These are phyloP conservation scores for Enteromius thamalakanensis DNA, from an alignment of 2,797 vertebrate species.

Conservation along the genomic window DNA sequence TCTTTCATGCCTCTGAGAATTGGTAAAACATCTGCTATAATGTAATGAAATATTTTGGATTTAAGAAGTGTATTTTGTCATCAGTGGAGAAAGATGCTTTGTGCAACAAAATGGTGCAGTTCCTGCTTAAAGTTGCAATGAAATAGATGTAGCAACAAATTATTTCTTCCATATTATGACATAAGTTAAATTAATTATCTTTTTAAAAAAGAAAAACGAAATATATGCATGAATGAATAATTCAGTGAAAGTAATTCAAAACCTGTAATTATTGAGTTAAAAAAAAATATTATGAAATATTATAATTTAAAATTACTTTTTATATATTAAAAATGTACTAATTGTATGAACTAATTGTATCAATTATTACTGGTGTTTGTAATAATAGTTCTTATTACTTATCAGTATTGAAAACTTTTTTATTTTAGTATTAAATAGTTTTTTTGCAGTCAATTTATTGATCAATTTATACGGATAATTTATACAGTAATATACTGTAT, in stretches of 20 bases:
- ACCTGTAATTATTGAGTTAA: background rate
- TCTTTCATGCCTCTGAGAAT: background rate
- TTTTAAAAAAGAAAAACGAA: background rate
- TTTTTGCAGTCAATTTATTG: background rate
- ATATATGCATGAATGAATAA: background rate
- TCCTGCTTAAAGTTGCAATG: background rate
- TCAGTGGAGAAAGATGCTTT: background rate
- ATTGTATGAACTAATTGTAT: background rate
- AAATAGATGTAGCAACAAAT: background rate
- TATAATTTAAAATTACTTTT: background rate
- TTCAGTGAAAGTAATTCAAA: background rate
- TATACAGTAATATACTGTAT: no score
- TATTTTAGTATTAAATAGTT: background rate
- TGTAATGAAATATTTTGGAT: background rate
- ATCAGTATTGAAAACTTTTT: background rate
- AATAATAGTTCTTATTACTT: background rate
- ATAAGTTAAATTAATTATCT: background rate
- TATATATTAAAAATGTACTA: background rate
- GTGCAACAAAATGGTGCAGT: background rate
- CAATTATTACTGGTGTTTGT: background rate
- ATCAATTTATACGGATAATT: no score
- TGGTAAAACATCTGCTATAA: background rate
- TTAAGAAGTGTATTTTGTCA: background rate
- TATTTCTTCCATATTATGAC: background rate
- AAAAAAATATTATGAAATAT: background rate